Base-by-base conservation (phyloP, 2,113 vertebrate species). In the Paraplagusia blochii region DNA sequence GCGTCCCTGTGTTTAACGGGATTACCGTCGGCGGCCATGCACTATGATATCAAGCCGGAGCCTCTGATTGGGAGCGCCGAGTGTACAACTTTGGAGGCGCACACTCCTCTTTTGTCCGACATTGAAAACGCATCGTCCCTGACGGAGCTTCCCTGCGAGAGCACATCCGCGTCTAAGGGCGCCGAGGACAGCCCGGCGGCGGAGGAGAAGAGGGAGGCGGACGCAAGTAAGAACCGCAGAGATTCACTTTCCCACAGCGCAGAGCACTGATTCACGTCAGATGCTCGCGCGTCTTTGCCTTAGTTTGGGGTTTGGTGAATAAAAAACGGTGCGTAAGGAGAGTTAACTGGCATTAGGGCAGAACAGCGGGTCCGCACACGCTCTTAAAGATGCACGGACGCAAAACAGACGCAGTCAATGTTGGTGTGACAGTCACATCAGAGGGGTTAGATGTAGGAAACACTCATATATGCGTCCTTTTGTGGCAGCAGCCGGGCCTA, bases 41-140 rank as follows among this genome's bases (percentile, higher is more conserved):
- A 94, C 75, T 95, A 97, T 58, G 95, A 94, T 84, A 93, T 97
- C 80, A 99, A 98, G 91, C 93, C 93, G 58, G 95, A 98, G 88
- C 95, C 95, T 44, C 87, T 94, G 77, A 73, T 93, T 85, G 93
- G 93, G 52, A 92, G 90, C 83, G 92, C 90, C 4, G 90, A 92
- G 61, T 91, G 90, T 44, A 92, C 93, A 80, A 92, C 94, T 88
- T 91, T 95, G 89, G 94, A 95, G 89, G 90, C 94, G 53, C 94
- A 94, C 91, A 92, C 95, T 77, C 86, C 95, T 84, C 92, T 95
- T 88, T 90, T 95, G 87, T 93, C 94, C 88, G 95, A 95, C 85
- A 94, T 92, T 88, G 87, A 94, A 87, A 93, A 90, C 90, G 92
- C 91, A 84, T 90, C 91, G 82, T 91, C 92, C 83, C 87, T 93